These are phyloP conservation scores for Camponotus floridanus DNA, from an alignment of 1,140 invertebrate genomes.

Conservation along the genomic window DNA sequence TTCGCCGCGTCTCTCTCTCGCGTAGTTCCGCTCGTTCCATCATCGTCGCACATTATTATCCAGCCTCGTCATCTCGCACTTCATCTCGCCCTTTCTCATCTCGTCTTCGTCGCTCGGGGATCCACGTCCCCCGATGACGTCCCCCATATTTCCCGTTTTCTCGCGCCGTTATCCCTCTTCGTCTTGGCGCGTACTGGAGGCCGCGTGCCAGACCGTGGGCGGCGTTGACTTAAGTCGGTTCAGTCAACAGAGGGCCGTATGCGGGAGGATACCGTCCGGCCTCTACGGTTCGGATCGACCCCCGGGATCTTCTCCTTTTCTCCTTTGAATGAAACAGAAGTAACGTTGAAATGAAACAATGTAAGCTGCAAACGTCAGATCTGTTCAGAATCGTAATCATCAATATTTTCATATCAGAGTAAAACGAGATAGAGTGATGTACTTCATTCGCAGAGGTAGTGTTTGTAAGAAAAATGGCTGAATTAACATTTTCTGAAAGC, in stretches of 20 bases:
- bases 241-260: conserved; percentile 74
- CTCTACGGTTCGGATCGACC: conserved; percentile 5
- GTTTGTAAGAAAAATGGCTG: background rate
- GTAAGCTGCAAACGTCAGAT: background rate
- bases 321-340: conserved; percentile 1
- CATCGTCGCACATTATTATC: conserved; percentile 16
- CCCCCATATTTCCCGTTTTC: conserved; percentile 10
- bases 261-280: conserved; percentile 65
- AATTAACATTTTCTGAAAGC: background rate
- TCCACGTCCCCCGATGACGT: conserved; percentile 29
- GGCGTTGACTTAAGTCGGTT: conserved; percentile 74
- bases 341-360: conserved; percentile 10
- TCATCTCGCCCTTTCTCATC: background rate
- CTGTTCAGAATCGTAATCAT: background rate
- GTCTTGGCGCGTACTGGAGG: conserved; percentile 44
- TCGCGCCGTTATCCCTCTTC: conserved; percentile 23
- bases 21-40: conserved; percentile 42
- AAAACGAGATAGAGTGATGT: background rate
- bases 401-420: background rate
- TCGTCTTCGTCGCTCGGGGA: conserved; percentile 2
- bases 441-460: background rate
- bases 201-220: conserved; percentile 69
- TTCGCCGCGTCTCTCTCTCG: background rate
- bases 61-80: conserved; percentile 3
- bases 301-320: conserved; percentile 14